Percentiles rank a stretch among this genome's conserved stretches.
phyloP scores from a whole-genome alignment of 2,113 vertebrate species.

The Mus pahari region DNA sequence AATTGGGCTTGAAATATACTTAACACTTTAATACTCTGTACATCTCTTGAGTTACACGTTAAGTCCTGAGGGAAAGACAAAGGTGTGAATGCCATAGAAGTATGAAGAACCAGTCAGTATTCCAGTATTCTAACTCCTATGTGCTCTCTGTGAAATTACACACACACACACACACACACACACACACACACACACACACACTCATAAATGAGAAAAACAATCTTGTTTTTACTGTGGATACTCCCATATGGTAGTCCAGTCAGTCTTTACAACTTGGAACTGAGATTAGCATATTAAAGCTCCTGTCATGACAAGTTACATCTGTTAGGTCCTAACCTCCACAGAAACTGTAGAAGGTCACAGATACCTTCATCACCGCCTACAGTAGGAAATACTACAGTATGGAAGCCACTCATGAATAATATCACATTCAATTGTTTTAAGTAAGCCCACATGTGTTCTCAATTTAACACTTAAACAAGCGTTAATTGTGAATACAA shows the following conservation, averaged over 20 bases:
- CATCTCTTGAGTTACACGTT: not conserved
- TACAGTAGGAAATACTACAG: fast-evolving
- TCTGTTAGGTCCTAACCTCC: not conserved
- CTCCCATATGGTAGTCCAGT: too few relatives aligned
- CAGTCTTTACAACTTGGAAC: not conserved
- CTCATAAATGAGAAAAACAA: not conserved
- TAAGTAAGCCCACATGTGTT: not conserved
- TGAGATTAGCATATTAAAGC: fast-evolving
- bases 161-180: not conserved
- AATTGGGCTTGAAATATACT: not conserved
- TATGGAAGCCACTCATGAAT: not conserved
- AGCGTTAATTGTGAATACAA: slow-evolving; percentile 71
- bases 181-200: not conserved
- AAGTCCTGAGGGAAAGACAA: not conserved
- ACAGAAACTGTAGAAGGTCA: not conserved
- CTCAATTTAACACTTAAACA: slow-evolving; percentile 63
- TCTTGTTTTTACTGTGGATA: not conserved
- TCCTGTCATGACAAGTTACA: not conserved
- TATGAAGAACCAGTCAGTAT: not conserved
- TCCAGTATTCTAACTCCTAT: not conserved
- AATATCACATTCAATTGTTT: slow-evolving; percentile 14
- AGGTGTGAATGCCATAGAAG: not conserved
- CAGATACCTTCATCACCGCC: not conserved
- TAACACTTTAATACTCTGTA: not conserved
- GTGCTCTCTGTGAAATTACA: not conserved